phyloP scores from a whole-genome alignment of 35 echinoderm and acorn worm genomes.

The Apostichopus japonicus region DNA sequence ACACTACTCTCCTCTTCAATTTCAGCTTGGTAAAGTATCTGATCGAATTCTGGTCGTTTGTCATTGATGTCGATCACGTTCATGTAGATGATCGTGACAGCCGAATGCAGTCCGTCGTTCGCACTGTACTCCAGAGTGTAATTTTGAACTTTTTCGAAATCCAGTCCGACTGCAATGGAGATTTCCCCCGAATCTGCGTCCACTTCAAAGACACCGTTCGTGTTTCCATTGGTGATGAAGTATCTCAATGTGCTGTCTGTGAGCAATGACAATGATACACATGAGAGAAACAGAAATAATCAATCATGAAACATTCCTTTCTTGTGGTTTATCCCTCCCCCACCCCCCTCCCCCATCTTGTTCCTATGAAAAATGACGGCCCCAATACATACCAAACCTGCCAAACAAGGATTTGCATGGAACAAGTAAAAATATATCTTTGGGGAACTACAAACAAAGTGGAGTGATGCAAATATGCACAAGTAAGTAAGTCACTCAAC shows the following conservation, averaged over 20 bases:
- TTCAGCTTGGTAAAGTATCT: constrained; percentile 34
- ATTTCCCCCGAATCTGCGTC: constrained; percentile 69
- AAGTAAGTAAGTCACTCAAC: too few species aligned
- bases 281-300: constrained; percentile 9
- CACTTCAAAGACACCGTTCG: constrained; percentile 77
- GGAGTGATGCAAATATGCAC: too few species aligned
- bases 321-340: too few species aligned
- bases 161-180: constrained; percentile 68
- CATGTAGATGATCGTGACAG: constrained; percentile 58
- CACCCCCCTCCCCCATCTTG: too few species aligned
- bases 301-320: not conserved
- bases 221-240: constrained; percentile 73
- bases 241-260: constrained; percentile 61
- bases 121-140: constrained; percentile 81
- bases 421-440: too few species aligned
- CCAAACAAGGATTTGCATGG: not conserved
- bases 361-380: not conserved
- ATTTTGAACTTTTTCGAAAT: constrained; percentile 67
- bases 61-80: constrained; percentile 84
- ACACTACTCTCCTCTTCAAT: constrained; percentile 63
- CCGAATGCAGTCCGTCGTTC: constrained; percentile 76
- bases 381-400: not conserved
- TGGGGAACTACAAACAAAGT: too few species aligned
- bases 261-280: not conserved
- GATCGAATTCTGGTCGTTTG: constrained; percentile 66